Percentiles rank a stretch among this genome's conserved stretches.
Conservation (phyloP, 2,888 invertebrate species). For the Geophilus truncorum region DNA sequence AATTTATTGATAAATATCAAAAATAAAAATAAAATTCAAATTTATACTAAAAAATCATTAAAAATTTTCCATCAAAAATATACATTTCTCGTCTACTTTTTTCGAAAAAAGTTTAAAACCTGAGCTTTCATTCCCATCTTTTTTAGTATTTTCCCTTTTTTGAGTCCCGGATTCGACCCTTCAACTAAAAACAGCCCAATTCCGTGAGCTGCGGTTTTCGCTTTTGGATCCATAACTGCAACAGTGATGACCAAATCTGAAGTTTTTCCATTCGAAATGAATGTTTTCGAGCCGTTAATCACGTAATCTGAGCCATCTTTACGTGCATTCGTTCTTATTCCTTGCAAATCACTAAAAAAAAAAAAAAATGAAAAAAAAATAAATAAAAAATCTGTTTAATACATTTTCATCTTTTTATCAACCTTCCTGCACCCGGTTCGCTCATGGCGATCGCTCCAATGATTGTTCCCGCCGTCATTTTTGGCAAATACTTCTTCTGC, state of each 20-base stretch:
- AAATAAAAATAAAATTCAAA: no score
- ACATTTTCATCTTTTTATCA: background rate
- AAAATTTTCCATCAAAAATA: background rate
- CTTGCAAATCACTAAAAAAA: slow-evolving; percentile 49
- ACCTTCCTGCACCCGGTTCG: slow-evolving; percentile 52
- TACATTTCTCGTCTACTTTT: no score
- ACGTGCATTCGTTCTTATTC: slow-evolving; percentile 49
- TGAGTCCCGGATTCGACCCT: slow-evolving; percentile 49
- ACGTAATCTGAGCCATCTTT: slow-evolving; percentile 51
- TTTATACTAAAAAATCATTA: background rate
- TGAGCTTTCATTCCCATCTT: slow-evolving; percentile 51
- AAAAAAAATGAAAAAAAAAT: background rate
- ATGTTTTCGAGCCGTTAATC: slow-evolving; percentile 51
- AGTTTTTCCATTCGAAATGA: slow-evolving; percentile 51
- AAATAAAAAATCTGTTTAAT: background rate
- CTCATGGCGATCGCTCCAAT: slow-evolving; percentile 52
- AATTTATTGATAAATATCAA: no score
- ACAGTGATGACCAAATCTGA: slow-evolving; percentile 50
- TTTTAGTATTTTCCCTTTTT: slow-evolving; percentile 49
- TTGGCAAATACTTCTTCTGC: slow-evolving; percentile 48
- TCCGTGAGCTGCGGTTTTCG: slow-evolving; percentile 50
- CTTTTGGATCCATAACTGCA: slow-evolving; percentile 48
- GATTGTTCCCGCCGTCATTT: slow-evolving; percentile 48
- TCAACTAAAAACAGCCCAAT: slow-evolving; percentile 52
- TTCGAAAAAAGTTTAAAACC: slow-evolving; percentile 37